Evolutionary conservation across 2,888 invertebrate species (phyloP).

Genomic region (Agonopterix arenella): DNA sequence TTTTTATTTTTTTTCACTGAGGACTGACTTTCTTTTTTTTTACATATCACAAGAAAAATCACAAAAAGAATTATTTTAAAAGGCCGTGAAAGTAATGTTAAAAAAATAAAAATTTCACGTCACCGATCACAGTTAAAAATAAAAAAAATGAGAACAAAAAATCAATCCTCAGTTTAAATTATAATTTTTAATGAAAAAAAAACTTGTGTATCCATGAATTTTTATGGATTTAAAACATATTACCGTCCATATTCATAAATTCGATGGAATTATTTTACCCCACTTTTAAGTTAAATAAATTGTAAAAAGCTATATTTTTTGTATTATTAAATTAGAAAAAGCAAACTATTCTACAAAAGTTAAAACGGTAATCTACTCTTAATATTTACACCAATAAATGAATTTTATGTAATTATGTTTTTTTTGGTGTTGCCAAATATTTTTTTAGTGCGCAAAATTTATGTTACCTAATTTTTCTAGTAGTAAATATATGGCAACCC

Average conservation of each 20-base stretch:
- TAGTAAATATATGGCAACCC: conserved; percentile 12
- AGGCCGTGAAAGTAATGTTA: conserved; percentile 4
- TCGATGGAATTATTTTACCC: conserved; percentile 39
- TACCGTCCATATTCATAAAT: conserved; percentile 48
- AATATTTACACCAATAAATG: conserved; percentile 56
- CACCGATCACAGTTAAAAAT: conserved; percentile 5
- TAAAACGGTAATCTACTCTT: conserved; percentile 44
- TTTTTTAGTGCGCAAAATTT: neutral
- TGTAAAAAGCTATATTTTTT: conserved; percentile 31
- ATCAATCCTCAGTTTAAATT: conserved; percentile 30
- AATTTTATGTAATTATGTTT: conserved; percentile 4
- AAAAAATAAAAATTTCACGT: conserved; percentile 10
- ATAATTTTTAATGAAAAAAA: conserved; percentile 7
- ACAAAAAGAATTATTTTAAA: conserved; percentile 2
- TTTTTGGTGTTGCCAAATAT: conserved; percentile 17
- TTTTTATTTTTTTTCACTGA: conserved; percentile 20
- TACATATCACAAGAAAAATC: conserved; percentile 25
- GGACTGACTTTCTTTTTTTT: conserved; percentile 41
- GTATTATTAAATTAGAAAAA: conserved; percentile 38
- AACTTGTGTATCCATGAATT: conserved; percentile 33
- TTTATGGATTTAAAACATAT: conserved; percentile 60
- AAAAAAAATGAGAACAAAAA: conserved; percentile 27
- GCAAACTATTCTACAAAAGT: conserved; percentile 42
- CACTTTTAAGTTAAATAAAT: conserved; percentile 24
- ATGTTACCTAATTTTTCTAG: conserved; percentile 1